Base-by-base conservation (phyloP, 2,888 invertebrate species). In the Meteorus cinctellus region DNA sequence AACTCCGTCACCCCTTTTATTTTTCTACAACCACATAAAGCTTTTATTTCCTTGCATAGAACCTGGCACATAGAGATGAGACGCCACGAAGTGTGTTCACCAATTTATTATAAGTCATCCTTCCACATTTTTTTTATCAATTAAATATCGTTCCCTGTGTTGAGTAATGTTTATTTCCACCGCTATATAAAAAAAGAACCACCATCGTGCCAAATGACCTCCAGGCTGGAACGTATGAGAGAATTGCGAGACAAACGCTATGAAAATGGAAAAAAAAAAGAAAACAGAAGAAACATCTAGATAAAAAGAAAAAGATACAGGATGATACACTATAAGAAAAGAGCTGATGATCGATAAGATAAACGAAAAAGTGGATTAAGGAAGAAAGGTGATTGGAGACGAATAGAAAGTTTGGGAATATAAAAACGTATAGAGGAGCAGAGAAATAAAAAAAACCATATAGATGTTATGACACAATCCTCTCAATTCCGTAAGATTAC, bases 401-500 rank as follows among this genome's bases (percentile, higher is more conserved):
- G 34, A 68, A 68, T 67, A 48, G 27, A 59, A 65, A 65, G 51
- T 55, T 31, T 16, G 24, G 19, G 19, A 41, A 41, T 19, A 48
- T n/a, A 60, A 60, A 19, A 67, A 67, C 27, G 24, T 27, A 45
- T 59, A 59, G 34, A 16, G 27, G 29, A 68, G 19, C 41, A 66
- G 62, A 59, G 36, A 36, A 59, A 55, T 45, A 60, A 74, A 45
- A 71, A 68, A 77, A 77, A 77, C 67, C 69, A 76, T 74, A 72
- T 19, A 55, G 19, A 75, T 81, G 80, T 82, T 81, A 82, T 78
- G 74, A 81, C 81, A 82, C 78, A 79, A 78, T 72, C 74, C 77
- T 75, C 70, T 77, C 68, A 76, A 77, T 72, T 78, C 84, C 85
- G 85, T 87, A 80, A 88, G 86, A 87, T 86, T 1, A 86, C 87